These are phyloP conservation scores for Melipona bicolor DNA, from an alignment of 2,888 invertebrate genomes.

Conservation along the genomic window DNA sequence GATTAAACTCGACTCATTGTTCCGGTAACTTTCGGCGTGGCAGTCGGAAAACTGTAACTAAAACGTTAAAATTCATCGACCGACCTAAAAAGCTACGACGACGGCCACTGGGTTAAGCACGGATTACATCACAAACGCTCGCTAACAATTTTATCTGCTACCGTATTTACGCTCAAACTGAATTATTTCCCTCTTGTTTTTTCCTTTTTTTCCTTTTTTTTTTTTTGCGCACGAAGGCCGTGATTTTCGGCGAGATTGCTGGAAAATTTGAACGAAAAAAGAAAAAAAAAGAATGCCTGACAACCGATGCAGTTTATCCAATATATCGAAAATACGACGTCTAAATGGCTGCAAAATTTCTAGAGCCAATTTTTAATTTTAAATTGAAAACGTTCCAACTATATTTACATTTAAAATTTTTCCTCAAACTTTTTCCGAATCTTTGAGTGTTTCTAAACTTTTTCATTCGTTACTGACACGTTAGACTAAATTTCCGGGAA, in stretches of 20 bases:
- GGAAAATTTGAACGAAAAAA: not conserved
- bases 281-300: not conserved
- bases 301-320: not conserved
- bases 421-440: too few relatives aligned
- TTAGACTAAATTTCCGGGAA: too few relatives aligned
- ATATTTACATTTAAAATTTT: too few relatives aligned
- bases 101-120: constrained; percentile 35
- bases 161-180: constrained; percentile 24
- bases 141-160: constrained; percentile 39
- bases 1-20: constrained; percentile 15
- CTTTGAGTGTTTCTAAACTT: too few relatives aligned
- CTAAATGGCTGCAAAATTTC: not conserved
- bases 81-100: constrained; percentile 33
- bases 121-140: constrained; percentile 46
- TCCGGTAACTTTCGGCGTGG: constrained; percentile 16
- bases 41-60: constrained; percentile 28
- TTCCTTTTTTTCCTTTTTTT: not conserved
- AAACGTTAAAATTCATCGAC: constrained; percentile 42
- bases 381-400: too few relatives aligned
- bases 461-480: too few relatives aligned
- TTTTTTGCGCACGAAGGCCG: not conserved
- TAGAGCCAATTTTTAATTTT: too few relatives aligned
- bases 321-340: not conserved
- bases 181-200: constrained; percentile 12
- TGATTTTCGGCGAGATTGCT: not conserved